Evolutionary conservation across 2,888 invertebrate species (phyloP), one percentile per base, ranked within the genome.

Genomic region (Ichneumoninae sp.): DNA sequence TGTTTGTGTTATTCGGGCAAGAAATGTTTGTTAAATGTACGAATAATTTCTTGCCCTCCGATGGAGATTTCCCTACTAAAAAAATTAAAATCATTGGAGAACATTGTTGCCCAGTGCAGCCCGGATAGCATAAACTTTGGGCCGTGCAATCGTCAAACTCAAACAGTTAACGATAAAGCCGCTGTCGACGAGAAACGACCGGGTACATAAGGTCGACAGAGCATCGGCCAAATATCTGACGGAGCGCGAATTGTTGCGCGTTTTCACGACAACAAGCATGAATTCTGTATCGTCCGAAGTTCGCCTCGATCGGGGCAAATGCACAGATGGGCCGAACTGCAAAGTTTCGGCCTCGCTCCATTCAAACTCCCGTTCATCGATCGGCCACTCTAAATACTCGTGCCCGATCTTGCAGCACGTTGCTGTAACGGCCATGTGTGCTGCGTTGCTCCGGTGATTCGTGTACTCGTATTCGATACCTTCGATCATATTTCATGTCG

Each of bases 161-260:
- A 22, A 33, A 68, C 36, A 19, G 68, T 33, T 69, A 80, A 33
- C 68, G 60, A 60, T 68, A 60, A 69, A 80, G 57, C 60, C 68
- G 69, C 50, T 62, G 80, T 62, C 74, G 69, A 80, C 74, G 47
- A 62, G 74, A 69, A 74, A 57, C 66, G 65, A 66, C 54, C 22
- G 60, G 19, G 19, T 26, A 62, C 62, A 10, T 66, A 66, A 68
- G 47, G n/a, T 44, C 57, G 68, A 60, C 47, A 26, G 19, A 50
- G 47, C 74, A 57, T 33, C 40, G 19, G n/a, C 47, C 22, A 47
- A 62, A 33, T 62, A 74, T 74, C 30, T 47, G 30, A n/a, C 47
- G 47, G 16, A n/a, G 40, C 47, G 62, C 50, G 44, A 44, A 50
- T 80, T 75, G 80, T 80, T 69, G 74, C 40, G 50, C 60, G 80